A percentile compares a stretch with the other conserved stretches of the same genome.
Evolutionary conservation across 2,888 invertebrate species (phyloP).

Genomic region (Coecobrya sp.): DNA sequence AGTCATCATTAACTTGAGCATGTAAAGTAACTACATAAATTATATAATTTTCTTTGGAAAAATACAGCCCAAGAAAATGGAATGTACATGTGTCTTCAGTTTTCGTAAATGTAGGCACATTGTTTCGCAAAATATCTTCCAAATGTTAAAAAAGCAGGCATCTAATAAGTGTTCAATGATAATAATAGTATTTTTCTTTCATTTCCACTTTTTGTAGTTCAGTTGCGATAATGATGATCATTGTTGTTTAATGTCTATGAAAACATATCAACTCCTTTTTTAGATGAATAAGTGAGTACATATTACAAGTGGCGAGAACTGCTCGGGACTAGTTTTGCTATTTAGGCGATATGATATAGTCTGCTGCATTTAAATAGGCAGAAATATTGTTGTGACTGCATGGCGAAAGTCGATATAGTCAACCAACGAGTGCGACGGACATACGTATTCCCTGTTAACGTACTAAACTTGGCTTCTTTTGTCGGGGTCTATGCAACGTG

Average conservation of each 20-base stretch:
- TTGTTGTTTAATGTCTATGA: neutral
- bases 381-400: constrained; percentile 1
- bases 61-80: too few relatives aligned
- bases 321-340: neutral
- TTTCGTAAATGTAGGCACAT: too few relatives aligned
- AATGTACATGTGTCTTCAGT: too few relatives aligned
- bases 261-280: neutral
- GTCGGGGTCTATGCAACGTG: neutral
- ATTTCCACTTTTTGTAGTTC: neutral
- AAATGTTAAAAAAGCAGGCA: too few relatives aligned
- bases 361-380: constrained; percentile 12
- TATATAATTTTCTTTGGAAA: too few relatives aligned
- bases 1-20: too few relatives aligned
- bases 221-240: neutral
- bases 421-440: constrained; percentile 6
- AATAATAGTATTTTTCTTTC: neutral
- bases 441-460: neutral
- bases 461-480: neutral
- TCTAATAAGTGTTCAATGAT: too few relatives aligned
- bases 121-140: too few relatives aligned
- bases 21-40: too few relatives aligned
- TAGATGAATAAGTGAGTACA: neutral
- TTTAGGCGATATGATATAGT: constrained; percentile 18
- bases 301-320: too few relatives aligned
- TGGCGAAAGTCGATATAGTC: neutral